Base-by-base conservation (phyloP, 2,113 vertebrate genomes). In the Siphamia tubifer region DNA sequence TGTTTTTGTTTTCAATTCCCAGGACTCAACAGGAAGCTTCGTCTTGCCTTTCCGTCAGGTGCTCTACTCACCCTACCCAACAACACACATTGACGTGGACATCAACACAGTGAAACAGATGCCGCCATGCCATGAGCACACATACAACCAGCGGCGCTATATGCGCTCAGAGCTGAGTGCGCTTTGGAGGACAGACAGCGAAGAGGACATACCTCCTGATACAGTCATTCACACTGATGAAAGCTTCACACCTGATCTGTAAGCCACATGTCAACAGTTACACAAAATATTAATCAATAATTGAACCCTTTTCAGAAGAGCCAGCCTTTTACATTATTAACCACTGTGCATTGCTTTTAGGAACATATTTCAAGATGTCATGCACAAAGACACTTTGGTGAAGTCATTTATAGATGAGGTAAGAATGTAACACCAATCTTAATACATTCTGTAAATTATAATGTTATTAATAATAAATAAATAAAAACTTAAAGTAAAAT, bases 71-170 rank as follows among this genome's bases (percentile, higher is more conserved):
- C 95, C 96, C 0, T 98, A 96, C 51, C 97, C 98, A 9, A 97
- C 94, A 76, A 99, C 98, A 0, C 97, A 99, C 82, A 98, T 98
- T 31, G 98, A 99, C 19, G 95, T 99, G 28, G 98, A 99, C 84
- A 94, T 98, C 83, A 97, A 98, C 65, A 96, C 96, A 0, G 96
- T 99, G 45, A 98, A 96, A 83, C 98, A 99, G 92, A 99, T 99
- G 96, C 95, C 97, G 0, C 98, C 96, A 0, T 98, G 96, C 84
- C 96, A 99, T 0, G 98, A 99, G 11, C 98, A 99, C 82, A 95
- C 92, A 10, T 98, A 96, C 78, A 96, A 96, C 85, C 98, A 99
- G 71, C 91, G 96, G 2, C 92, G 94, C 54, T 98, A 98, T 53
- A 98, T 99, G 96, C 92, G 93, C 0, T 94, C 94, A 0, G 96